Percentiles rank a stretch among this genome's conserved stretches.
Conservation (phyloP, 2,113 vertebrate genomes). For the Danionella cerebrum region DNA sequence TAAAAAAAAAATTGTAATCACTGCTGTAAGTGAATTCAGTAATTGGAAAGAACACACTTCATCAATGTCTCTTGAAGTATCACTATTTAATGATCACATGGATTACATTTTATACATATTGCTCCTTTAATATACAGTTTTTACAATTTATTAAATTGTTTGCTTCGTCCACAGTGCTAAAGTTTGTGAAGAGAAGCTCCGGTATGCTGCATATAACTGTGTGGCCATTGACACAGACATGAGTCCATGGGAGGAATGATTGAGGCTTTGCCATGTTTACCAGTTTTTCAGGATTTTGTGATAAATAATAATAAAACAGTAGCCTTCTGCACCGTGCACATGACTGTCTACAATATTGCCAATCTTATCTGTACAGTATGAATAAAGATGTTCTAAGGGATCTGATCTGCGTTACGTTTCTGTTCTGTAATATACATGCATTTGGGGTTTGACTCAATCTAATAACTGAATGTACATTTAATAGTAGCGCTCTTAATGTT, state of each 20-base stretch:
- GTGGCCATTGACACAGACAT: conserved; percentile 97
- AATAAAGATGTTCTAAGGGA: conserved; percentile 48
- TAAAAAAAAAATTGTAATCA: no score
- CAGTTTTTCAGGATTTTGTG: conserved; percentile 22
- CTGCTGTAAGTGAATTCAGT: no score
- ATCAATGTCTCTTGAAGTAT: no score
- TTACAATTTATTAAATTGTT: background rate
- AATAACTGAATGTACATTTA: no score
- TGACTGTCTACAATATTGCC: conserved; percentile 43
- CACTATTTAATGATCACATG: no score
- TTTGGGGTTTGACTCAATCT: no score
- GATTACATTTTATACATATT: no score
- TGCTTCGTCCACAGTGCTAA: conserved; percentile 72
- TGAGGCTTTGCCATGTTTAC: background rate
- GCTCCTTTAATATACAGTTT: no score
- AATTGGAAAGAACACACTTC: no score
- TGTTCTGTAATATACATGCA: no score
- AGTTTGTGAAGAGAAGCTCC: conserved; percentile 91
- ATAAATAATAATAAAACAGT: conserved; percentile 13
- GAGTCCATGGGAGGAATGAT: conserved; percentile 95
- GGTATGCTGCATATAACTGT: conserved; percentile 95
- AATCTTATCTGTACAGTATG: conserved; percentile 61
- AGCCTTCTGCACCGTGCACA: conserved; percentile 28
- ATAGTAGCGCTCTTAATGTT: no score
- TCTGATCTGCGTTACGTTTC: no score